Conservation (phyloP, 2,113 vertebrate species). For the Microtus pennsylvanicus region DNA sequence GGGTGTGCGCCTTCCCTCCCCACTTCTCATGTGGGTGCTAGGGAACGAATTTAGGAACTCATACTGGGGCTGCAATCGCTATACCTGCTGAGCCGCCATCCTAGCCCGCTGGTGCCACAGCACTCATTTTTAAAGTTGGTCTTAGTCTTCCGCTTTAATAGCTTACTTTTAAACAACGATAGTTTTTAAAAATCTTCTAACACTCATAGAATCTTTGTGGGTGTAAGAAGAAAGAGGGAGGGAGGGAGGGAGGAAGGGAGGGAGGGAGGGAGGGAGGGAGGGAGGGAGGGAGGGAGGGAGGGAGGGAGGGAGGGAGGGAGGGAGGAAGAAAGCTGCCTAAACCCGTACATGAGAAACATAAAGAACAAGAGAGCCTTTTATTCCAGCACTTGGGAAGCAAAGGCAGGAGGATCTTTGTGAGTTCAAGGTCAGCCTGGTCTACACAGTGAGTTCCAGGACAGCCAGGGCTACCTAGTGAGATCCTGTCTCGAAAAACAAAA, state of each 20-base stretch:
- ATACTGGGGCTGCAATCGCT: background rate
- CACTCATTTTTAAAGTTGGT: background rate
- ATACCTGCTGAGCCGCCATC: background rate
- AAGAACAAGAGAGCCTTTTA: background rate
- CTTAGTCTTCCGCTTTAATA: background rate
- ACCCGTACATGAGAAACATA: background rate
- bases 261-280: too few relatives aligned
- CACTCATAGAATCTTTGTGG: background rate
- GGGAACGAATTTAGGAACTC: background rate
- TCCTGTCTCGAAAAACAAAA: background rate
- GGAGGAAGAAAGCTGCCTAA: background rate
- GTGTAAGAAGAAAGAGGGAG: background rate
- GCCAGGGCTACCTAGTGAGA: background rate
- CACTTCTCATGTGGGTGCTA: background rate
- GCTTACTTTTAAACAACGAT: background rate
- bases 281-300: too few relatives aligned
- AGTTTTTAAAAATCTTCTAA: background rate
- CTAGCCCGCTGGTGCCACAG: background rate
- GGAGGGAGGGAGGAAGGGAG: too few relatives aligned
- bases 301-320: too few relatives aligned
- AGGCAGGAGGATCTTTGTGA: background rate
- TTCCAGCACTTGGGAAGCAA: background rate
- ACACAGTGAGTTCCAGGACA: background rate
- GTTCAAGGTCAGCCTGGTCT: background rate
- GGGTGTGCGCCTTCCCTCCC: background rate